Conservation (phyloP, 2,113 vertebrate species). For the Balaeniceps rex region DNA sequence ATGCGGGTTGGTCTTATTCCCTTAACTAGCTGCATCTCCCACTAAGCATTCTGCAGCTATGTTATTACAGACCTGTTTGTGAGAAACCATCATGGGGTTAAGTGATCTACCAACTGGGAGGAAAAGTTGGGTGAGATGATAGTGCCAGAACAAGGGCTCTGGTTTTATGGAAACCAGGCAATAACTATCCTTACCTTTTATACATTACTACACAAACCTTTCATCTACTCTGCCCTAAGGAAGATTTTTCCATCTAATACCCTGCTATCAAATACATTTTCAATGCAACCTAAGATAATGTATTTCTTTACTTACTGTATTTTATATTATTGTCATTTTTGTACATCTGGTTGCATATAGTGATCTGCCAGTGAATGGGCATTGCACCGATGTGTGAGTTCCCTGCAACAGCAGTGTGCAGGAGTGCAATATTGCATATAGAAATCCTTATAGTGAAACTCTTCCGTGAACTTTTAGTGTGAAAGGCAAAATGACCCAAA, state of each 20-base stretch:
- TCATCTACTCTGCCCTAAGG: neutral
- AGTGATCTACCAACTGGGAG: neutral
- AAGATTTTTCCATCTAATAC: neutral
- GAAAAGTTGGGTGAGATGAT: neutral
- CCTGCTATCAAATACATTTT: neutral
- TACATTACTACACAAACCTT: neutral
- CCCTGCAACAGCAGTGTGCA: neutral
- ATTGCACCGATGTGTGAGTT: accelerated
- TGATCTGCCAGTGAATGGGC: neutral
- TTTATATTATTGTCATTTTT: neutral
- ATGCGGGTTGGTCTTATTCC: neutral
- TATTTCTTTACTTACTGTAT: neutral
- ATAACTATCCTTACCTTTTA: neutral
- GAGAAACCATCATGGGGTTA: neutral
- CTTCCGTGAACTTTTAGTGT: accelerated
- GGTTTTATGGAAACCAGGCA: neutral
- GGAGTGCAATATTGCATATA: neutral
- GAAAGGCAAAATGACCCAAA: neutral
- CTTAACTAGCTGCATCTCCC: neutral
- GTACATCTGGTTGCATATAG: neutral
- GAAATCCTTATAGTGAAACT: neutral
- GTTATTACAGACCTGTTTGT: neutral
- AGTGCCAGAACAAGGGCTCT: neutral
- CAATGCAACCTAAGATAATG: neutral
- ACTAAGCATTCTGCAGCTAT: accelerated